phyloP scores from a whole-genome alignment of 2,113 vertebrate species.

The Corynorhinus townsendii region DNA sequence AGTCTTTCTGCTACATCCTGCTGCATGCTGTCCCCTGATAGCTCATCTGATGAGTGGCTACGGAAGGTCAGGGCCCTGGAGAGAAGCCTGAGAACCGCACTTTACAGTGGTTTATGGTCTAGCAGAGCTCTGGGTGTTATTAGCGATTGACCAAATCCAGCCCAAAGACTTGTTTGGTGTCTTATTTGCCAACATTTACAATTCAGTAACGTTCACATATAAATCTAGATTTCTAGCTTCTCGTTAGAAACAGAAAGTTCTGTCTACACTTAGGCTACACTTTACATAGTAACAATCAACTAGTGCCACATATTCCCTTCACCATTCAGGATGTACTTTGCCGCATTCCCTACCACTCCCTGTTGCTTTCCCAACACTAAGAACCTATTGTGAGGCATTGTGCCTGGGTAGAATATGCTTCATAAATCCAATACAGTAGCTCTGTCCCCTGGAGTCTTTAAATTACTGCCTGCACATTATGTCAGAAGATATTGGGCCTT shows the following conservation, averaged over 20 bases:
- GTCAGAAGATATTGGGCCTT: not conserved
- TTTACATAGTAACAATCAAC: not conserved
- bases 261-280: not conserved
- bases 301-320: not conserved
- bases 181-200: not conserved
- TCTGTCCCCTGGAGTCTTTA: not conserved
- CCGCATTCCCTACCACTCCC: not conserved
- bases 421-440: not conserved
- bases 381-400: not conserved
- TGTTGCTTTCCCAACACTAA: not conserved
- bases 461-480: not conserved
- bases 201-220: not conserved
- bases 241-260: not conserved
- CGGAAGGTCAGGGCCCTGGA: not conserved
- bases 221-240: not conserved
- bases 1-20: not conserved
- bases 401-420: not conserved
- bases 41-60: not conserved
- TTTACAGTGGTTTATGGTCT: not conserved
- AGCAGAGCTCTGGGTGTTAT: not conserved
- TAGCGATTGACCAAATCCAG: not conserved
- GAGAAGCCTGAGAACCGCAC: not conserved
- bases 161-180: not conserved
- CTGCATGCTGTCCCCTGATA: not conserved
- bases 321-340: not conserved